These are phyloP conservation scores for Strigamia maritima DNA, from an alignment of 2,888 invertebrate genomes.

Conservation along the genomic window DNA sequence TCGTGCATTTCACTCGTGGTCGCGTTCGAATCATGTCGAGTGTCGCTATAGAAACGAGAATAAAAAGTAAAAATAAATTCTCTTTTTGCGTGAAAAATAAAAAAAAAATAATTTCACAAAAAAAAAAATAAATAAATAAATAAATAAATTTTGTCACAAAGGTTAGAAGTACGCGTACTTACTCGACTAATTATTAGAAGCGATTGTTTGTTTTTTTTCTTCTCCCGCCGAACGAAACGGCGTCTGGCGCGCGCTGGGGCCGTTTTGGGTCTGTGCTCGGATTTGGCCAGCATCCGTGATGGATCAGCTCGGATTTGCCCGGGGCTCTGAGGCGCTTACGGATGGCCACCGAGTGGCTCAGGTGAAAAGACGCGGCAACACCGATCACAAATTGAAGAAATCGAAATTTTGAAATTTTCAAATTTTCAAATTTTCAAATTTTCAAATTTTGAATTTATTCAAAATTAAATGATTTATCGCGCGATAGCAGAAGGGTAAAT, in stretches of 20 bases:
- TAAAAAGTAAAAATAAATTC: not conserved
- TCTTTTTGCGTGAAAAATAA: not conserved
- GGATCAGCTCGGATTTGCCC: slow-evolving; percentile 11
- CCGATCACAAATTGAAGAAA: not conserved
- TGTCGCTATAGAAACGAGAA: not conserved
- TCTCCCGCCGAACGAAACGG: too few relatives aligned
- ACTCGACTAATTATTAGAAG: too few relatives aligned
- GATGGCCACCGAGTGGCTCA: slow-evolving; percentile 23
- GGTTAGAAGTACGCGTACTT: too few relatives aligned
- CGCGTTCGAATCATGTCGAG: not conserved
- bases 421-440: too few relatives aligned
- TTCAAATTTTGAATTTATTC: too few relatives aligned
- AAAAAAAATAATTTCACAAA: too few relatives aligned
- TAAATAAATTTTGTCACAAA: too few relatives aligned
- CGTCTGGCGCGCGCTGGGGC: not conserved
- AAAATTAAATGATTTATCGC: too few relatives aligned
- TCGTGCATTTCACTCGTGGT: not conserved
- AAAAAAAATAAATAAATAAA: too few relatives aligned
- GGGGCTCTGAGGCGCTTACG: slow-evolving; percentile 20
- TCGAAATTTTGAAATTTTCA: too few relatives aligned
- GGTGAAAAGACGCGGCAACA: slow-evolving; percentile 4
- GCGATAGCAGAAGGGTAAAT: too few relatives aligned
- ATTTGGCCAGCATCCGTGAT: slow-evolving; percentile 18
- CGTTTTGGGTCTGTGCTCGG: slow-evolving; percentile 16
- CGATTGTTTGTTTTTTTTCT: too few relatives aligned